Evolutionary conservation across 2,888 invertebrate genomes (phyloP).

Genomic region (Hartigia nigra): DNA sequence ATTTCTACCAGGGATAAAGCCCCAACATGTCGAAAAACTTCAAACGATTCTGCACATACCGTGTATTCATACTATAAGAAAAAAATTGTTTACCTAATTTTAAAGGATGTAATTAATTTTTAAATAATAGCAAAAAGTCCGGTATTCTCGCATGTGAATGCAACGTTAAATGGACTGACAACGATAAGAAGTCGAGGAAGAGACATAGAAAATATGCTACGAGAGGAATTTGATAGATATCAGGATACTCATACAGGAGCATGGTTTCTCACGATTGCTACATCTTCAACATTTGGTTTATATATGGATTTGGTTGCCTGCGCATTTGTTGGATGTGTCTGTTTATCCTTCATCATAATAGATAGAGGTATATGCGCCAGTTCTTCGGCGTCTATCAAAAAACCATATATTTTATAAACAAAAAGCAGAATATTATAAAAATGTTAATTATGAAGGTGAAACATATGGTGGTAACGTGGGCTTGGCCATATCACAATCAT

Average conservation of each 20-base stretch:
- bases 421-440: background rate
- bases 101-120: background rate
- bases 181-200: slow-evolving; percentile 86
- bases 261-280: slow-evolving; percentile 75
- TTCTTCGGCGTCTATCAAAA: background rate
- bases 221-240: slow-evolving; percentile 78
- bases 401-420: background rate
- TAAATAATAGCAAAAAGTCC: slow-evolving; percentile 76
- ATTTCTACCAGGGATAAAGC: too few relatives aligned
- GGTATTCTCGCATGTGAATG: slow-evolving; percentile 89
- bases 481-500: slow-evolving; percentile 77
- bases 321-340: slow-evolving; percentile 74
- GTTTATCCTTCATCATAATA: slow-evolving; percentile 73
- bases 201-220: slow-evolving; percentile 73
- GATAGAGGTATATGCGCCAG: slow-evolving; percentile 68
- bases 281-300: slow-evolving; percentile 78
- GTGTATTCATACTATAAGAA: too few relatives aligned
- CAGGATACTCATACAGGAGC: slow-evolving; percentile 78
- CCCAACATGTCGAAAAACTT: too few relatives aligned
- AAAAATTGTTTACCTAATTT: too few relatives aligned
- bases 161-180: slow-evolving; percentile 85
- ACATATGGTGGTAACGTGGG: slow-evolving; percentile 76
- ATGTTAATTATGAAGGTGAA: slow-evolving; percentile 59
- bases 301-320: slow-evolving; percentile 79
- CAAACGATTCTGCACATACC: too few relatives aligned